Conservation (phyloP, 2,113 vertebrate species). For the Pipra filicauda region DNA sequence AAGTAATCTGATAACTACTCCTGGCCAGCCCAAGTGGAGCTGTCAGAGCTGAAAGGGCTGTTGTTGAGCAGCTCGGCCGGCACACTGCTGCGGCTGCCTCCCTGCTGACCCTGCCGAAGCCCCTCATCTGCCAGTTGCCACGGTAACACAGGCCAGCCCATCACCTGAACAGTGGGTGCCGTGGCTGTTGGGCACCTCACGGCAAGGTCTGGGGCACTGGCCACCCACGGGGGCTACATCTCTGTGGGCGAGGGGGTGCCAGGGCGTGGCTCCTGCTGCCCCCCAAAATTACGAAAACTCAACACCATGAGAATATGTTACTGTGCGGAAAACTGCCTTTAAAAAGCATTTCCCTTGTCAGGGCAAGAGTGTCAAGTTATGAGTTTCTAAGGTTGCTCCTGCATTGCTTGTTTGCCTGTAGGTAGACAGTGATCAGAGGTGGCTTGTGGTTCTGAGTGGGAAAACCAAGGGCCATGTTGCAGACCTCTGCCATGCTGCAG, state of each 20-base stretch:
- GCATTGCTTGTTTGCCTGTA: rapidly evolving
- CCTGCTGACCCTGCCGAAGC: constrained; percentile 83
- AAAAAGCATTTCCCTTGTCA: not conserved
- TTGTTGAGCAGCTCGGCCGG: constrained; percentile 61
- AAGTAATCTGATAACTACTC: constrained; percentile 83
- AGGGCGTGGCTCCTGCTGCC: not conserved
- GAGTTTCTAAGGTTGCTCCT: not conserved
- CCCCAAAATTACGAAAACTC: not conserved
- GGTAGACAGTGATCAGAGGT: not conserved
- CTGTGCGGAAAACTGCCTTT: not conserved
- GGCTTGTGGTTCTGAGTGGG: not conserved
- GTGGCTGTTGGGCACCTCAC: not conserved
- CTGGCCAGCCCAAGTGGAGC: constrained; percentile 70
- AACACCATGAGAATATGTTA: rapidly evolving
- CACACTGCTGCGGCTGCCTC: constrained; percentile 46
- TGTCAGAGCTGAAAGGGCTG: constrained; percentile 71
- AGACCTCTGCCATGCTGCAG: not conserved
- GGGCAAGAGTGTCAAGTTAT: not conserved
- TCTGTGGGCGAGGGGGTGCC: rapidly evolving
- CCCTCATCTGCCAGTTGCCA: constrained; percentile 91
- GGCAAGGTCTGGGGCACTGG: not conserved
- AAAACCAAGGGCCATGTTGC: rapidly evolving
- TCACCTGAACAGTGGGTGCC: constrained; percentile 23
- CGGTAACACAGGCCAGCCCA: constrained; percentile 71
- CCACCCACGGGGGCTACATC: rapidly evolving